Evolutionary conservation across 2,797 vertebrate species (phyloP), one percentile per base, ranked within the genome.

Genomic region (Caiman crocodilus): DNA sequence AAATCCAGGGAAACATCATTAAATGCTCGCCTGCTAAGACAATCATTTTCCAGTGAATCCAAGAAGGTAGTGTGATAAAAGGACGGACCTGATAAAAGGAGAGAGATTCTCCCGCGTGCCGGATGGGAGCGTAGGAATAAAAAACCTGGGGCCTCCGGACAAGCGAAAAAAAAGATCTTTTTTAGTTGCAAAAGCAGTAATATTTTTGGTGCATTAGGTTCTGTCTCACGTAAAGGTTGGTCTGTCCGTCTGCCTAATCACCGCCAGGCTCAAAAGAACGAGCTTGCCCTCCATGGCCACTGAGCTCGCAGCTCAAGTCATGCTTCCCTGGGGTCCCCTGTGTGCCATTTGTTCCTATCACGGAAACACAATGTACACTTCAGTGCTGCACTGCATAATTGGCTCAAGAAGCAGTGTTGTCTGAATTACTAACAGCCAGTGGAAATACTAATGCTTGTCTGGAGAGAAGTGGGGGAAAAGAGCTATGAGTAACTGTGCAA

Each of bases 21-120:
- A 96, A 97, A 74, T 28, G 90, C 89, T 87, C n/a, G 76, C 90
- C 95, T 94, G 94, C 81, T 96, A 96, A 96, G 96, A 96, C 79
- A 94, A 90, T 89, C 91, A 89, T 94, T 95, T 94, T 90, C 90
- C 76, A 76, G 60, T 2, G 86, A 78, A 84, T 63, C 78, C 94
- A n/a, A 90, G 79, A 87, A 86, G 90, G 90, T 69, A 1, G 76
- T 6, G 64, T 83, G 65, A 78, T 3, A 82, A 94, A 74, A 87
- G 42, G 92, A 96, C 69, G 82, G 90, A 30, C 21, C 57, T 2
- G 91, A 90, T 87, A 75, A 84, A 87, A 81, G 84, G 80, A 26
- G 6, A 26, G 6, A 56, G 12, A 61, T 55, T 79, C 94, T 73
- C 77, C 64, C 6, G 73, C 2, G 13, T 11, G 56, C 88, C 76